A percentile compares a stretch with the other conserved stretches of the same genome.
These are phyloP conservation scores for Odontesthes bonariensis DNA, from an alignment of 2,113 vertebrate genomes.

Conservation along the genomic window DNA sequence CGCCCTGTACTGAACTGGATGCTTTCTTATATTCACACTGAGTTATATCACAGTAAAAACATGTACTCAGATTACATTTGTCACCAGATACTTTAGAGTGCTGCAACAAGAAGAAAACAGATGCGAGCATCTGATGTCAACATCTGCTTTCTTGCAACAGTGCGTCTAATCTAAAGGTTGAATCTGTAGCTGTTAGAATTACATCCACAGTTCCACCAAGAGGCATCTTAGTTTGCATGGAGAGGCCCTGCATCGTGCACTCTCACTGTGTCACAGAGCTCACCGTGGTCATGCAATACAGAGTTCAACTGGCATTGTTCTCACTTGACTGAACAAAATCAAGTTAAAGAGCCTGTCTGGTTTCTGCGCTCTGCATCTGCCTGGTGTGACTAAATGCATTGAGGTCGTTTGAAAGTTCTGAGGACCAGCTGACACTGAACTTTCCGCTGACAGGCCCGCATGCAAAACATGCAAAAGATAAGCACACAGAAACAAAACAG, in stretches of 20 bases:
- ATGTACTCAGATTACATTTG: background rate
- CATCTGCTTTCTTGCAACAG: background rate
- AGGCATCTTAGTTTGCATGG: background rate
- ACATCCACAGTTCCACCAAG: background rate
- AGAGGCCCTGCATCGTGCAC: background rate
- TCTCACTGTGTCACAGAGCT: too few species aligned
- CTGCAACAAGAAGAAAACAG: background rate
- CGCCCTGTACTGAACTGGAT: background rate
- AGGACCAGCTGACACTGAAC: conserved; percentile 9
- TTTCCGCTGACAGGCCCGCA: conserved; percentile 17
- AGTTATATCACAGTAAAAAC: too few species aligned
- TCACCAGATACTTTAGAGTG: background rate
- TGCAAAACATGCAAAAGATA: conserved; percentile 60
- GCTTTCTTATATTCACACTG: background rate
- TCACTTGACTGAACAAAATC: conserved; percentile 14
- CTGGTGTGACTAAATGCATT: conserved; percentile 7
- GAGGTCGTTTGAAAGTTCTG: conserved; percentile 16
- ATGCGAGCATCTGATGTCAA: conserved; percentile 12
- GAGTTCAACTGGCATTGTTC: conserved; percentile 31
- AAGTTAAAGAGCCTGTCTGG: conserved; percentile 7
- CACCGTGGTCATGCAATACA: background rate
- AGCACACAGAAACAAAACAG: conserved; percentile 17
- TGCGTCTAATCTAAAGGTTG: conserved; percentile 12
- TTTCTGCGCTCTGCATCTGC: background rate
- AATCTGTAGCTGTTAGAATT: conserved; percentile 12